phyloP scores from a whole-genome alignment of 2,888 invertebrate genomes.

The Temnothorax rugatulus region DNA sequence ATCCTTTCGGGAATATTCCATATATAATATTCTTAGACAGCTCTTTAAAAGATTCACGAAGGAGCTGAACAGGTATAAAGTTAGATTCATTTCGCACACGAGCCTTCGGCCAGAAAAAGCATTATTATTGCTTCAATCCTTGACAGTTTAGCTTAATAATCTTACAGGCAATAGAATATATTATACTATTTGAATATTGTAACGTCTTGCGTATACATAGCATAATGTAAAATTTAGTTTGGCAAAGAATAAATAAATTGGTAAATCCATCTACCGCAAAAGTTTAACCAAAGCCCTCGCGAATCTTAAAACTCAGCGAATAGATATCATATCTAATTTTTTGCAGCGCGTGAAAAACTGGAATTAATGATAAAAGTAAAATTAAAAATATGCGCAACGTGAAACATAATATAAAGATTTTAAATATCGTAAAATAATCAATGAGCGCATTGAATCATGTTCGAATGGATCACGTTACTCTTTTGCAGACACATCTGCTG shows the following conservation, averaged over 20 bases:
- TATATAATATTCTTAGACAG: conserved; percentile 49
- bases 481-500: neutral
- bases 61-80: conserved; percentile 13
- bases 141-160: neutral
- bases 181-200: neutral
- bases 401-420: conserved; percentile 7
- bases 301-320: neutral
- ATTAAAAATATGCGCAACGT: neutral
- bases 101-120: neutral
- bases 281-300: neutral
- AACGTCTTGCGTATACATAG: neutral
- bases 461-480: neutral
- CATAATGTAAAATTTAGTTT: neutral
- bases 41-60: conserved; percentile 56
- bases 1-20: neutral
- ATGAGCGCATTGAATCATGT: neutral
- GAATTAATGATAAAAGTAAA: conserved; percentile 23
- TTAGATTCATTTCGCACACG: conserved; percentile 48
- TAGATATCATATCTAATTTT: conserved; percentile 5
- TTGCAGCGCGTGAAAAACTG: neutral
- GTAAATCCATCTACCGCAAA: neutral
- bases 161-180: neutral
- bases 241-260: neutral
- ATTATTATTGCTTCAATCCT: neutral
- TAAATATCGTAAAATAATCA: conserved; percentile 9